These are phyloP conservation scores for Anas platyrhynchos DNA, from an alignment of 2,113 vertebrate genomes.

Conservation along the genomic window DNA sequence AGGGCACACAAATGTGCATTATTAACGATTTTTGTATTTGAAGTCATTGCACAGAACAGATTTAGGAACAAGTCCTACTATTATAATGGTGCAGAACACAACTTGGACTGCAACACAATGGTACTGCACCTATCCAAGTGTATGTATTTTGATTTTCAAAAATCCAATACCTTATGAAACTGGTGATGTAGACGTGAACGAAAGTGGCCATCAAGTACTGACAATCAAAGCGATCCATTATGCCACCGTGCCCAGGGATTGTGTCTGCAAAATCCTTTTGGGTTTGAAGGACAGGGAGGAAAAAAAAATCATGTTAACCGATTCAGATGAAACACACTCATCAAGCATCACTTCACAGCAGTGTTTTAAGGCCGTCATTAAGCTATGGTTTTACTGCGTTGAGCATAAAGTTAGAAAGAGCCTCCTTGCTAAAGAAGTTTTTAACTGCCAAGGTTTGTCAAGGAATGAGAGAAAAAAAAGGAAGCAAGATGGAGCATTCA, in stretches of 20 bases:
- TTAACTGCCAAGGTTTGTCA: neutral
- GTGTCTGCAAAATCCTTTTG: slow-evolving; percentile 95
- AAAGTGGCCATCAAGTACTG: slow-evolving; percentile 99
- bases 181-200: slow-evolving; percentile 96
- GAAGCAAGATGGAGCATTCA: neutral
- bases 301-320: neutral
- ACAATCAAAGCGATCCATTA: slow-evolving; percentile 98
- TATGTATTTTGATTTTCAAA: neutral
- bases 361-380: neutral
- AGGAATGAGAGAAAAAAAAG: neutral
- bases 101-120: neutral
- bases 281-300: neutral
- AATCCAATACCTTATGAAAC: slow-evolving; percentile 91
- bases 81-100: neutral
- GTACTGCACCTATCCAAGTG: neutral
- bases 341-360: rapidly evolving
- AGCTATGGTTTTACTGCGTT: neutral
- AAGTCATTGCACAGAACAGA: neutral
- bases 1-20: neutral
- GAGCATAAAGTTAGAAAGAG: neutral
- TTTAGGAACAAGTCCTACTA: neutral
- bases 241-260: slow-evolving; percentile 96
- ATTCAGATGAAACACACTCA: neutral
- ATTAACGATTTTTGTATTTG: neutral
- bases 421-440: neutral